Base-by-base conservation (phyloP, 2,113 vertebrate genomes). In the Leucoraja erinaceus region DNA sequence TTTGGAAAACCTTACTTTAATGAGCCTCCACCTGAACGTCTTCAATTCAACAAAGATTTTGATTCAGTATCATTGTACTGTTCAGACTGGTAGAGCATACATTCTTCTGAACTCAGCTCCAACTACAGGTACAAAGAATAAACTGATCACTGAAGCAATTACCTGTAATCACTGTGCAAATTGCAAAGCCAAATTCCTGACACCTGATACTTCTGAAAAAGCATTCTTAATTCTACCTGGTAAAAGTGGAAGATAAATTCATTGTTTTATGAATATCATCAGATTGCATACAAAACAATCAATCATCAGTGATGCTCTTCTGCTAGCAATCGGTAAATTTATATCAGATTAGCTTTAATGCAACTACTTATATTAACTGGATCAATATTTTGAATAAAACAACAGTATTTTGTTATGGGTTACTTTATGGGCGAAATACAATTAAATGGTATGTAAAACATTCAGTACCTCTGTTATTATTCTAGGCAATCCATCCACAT, bases 141-240 rank as follows among this genome's bases (percentile, higher is more conserved):
- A 25, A 5, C 22, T 31, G 11, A 61, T 4, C 9, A 2, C 10
- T 0, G 1, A 88, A 88, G 56, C 83, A 88, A 88, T 38, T 31
- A 91, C 90, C 90, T 91, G 90, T 54, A 70, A 47, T 91, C 90
- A 91, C 68, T 72, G 33, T 47, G 68, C 38, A 91, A 91, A 54
- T 9, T 72, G 66, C 90, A 38, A 91, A 91, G 66, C 90, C 90
- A 72, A 72, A 91, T 38, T 72, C 90, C 90, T 72, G 68, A 72
- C 33, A 91, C 90, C 66, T 91, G 90, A 68, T 91, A 91, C 66
- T 91, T 91, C 90, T 72, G 90, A 54, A 91, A 91, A 91, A 91
- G 38, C 7, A 5, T 91, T 74, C 33, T 74, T 74, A 91, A 72
- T 72, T 91, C 90, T 38, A 54, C 59, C 90, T 91, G 28, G 33